Percentiles rank a stretch among this genome's conserved stretches.
Conservation (phyloP, 2,797 vertebrate genomes). For the Catostomus latipinnis region DNA sequence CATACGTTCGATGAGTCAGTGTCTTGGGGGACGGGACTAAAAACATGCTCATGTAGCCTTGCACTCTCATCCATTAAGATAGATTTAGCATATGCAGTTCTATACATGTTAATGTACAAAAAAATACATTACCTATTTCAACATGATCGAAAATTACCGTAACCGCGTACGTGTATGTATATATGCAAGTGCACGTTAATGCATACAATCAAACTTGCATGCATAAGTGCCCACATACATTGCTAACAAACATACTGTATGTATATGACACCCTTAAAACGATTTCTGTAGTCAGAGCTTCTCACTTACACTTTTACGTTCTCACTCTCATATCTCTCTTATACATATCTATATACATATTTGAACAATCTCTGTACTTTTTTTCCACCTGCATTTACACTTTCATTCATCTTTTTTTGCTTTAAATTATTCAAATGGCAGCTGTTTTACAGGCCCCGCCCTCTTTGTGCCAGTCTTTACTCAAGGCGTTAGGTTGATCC, state of each 20-base stretch:
- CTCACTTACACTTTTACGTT: constrained; percentile 23
- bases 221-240: constrained; percentile 37
- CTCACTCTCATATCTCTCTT: constrained; percentile 8
- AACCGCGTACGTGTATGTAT: constrained; percentile 33
- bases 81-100: constrained; percentile 57
- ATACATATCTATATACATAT: constrained; percentile 12
- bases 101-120: constrained; percentile 59
- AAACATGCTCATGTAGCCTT: constrained; percentile 46
- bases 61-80: constrained; percentile 50
- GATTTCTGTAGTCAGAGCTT: constrained; percentile 64
- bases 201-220: constrained; percentile 22
- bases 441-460: constrained; percentile 34
- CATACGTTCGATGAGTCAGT: constrained; percentile 44
- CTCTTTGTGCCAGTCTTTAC: constrained; percentile 20
- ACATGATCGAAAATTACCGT: constrained; percentile 48
- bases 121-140: constrained; percentile 61
- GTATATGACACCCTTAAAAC: constrained; percentile 68
- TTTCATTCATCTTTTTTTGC: constrained; percentile 30
- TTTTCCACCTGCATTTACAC: constrained; percentile 41
- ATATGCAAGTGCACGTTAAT: constrained; percentile 11
- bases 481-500: constrained; percentile 34
- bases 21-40: constrained; percentile 48
- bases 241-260: constrained; percentile 56
- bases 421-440: constrained; percentile 47
- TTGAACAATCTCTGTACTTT: constrained; percentile 48